phyloP scores from a whole-genome alignment of 1,140 invertebrate genomes.

The Drosophila subpulchrella region DNA sequence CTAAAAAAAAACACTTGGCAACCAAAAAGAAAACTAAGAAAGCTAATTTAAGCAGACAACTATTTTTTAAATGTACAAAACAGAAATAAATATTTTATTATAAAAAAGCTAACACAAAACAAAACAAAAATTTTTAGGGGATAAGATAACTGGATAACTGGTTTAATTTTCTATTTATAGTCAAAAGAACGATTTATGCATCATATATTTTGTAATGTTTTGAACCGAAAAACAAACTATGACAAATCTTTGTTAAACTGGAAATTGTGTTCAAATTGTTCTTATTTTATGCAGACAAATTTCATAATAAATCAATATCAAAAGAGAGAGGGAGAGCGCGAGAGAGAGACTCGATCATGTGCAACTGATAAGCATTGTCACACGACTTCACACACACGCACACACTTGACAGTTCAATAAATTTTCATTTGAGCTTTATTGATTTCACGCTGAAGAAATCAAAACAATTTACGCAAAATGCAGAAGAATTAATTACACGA shows the following conservation, averaged over 20 bases:
- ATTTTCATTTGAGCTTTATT: conserved; percentile 71
- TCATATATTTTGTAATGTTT: not conserved
- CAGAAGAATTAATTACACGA: conserved; percentile 61
- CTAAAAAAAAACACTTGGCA: conserved; percentile 55
- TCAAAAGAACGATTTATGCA: too few relatives aligned
- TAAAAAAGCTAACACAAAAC: too few relatives aligned
- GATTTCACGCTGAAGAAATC: conserved; percentile 73
- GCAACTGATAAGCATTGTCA: conserved; percentile 77
- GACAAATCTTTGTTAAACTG: not conserved
- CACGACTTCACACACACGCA: conserved; percentile 55
- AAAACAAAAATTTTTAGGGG: too few relatives aligned
- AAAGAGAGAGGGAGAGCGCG: not conserved
- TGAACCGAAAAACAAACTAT: not conserved
- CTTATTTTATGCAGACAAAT: conserved; percentile 16
- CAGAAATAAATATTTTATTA: not conserved
- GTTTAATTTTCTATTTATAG: too few relatives aligned
- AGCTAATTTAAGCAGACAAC: conserved; percentile 54
- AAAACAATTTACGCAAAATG: conserved; percentile 79
- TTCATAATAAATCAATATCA: conserved; percentile 60
- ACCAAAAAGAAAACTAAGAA: conserved; percentile 18
- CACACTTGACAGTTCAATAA: conserved; percentile 58
- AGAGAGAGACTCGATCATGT: conserved; percentile 67
- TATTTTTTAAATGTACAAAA: conserved; percentile 15
- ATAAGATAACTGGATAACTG: too few relatives aligned
- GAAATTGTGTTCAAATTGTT: not conserved